Percentiles rank a stretch among this genome's conserved stretches.
Conservation (phyloP, 2,888 invertebrate genomes). For the Lithodes maja region DNA sequence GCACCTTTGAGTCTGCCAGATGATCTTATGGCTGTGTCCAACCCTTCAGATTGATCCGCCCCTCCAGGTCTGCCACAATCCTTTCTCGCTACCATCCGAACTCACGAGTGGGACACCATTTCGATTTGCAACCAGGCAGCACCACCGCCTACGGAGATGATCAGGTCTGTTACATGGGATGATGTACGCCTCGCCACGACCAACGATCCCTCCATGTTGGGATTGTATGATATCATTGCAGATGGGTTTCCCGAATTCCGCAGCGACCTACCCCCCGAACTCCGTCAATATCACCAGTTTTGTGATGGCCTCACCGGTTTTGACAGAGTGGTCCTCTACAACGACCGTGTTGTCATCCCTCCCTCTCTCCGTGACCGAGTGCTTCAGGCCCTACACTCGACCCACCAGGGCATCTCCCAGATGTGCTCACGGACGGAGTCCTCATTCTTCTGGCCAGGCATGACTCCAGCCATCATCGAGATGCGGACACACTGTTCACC, state of each 20-base stretch:
- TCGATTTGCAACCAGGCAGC: not conserved
- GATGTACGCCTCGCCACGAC: conserved; percentile 5
- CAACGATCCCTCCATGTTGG: conserved; percentile 21
- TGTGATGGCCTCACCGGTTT: not conserved
- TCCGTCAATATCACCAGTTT: conserved; percentile 32
- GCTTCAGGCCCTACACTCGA: conserved; percentile 28
- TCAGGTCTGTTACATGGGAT: conserved; percentile 32
- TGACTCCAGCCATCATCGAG: conserved; percentile 21
- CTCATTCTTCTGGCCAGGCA: conserved; percentile 40
- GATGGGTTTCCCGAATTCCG: conserved; percentile 18
- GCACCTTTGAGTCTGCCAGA: not conserved
- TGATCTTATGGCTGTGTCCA: not conserved
- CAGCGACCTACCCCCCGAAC: not conserved
- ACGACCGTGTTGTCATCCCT: conserved; percentile 36
- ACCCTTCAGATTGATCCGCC: not conserved
- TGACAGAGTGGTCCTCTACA: conserved; percentile 40
- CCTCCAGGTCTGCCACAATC: conserved; percentile 22
- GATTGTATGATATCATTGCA: not conserved
- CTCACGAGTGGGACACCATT: not conserved
- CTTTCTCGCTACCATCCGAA: conserved; percentile 11
- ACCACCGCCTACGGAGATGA: not conserved
- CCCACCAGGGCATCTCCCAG: conserved; percentile 32
- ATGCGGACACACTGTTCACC: conserved; percentile 10
- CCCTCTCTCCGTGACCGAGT: conserved; percentile 29
- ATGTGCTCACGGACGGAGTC: conserved; percentile 31